Base-by-base conservation (phyloP, 2,797 vertebrate species). In the Protosalanx chinensis region DNA sequence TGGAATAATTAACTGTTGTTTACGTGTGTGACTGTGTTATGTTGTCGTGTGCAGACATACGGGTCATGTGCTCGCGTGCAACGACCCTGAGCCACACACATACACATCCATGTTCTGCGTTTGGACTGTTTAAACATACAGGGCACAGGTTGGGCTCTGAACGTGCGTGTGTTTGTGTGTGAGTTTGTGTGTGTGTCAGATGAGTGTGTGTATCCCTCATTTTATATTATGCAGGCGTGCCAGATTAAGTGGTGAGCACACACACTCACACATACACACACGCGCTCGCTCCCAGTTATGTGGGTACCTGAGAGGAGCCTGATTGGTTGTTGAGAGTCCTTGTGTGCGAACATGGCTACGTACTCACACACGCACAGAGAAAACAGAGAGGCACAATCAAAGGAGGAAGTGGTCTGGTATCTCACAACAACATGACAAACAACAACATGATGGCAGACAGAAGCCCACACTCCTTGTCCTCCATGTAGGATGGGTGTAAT, bases 151-250 rank as follows among this genome's bases (percentile, higher is more conserved):
- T 71, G 56, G 46, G 71, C 29, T 65, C 33, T 41, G 41, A 27
- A 15, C 12, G 37, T 23, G 64, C 1, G 13, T 73, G 67, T 75
- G 37, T 41, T 41, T 63, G 49, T 67, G 27, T 33, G 13, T 51
- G 53, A 37, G 53, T 71, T 20, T 65, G 59, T 59, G 16, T 29
- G n/a, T 76, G 78, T 69, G 67, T 73, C 12, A 27, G 37, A 16
- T 68, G 49, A 72, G 70, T 76, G 56, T 72, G n/a, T 63, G 68
- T 57, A 15, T 71, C 23, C 46, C 18, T 67, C 15, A 30, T 57
- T 15, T 68, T 62, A 77, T 66, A 77, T 81, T 74, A 72, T 65
- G 70, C 64, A 68, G 71, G 74, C 76, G 71, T 78, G 72, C 76
- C 64, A 77, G 75, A 76, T 67, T 29, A 59, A 81, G 64, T 77